A percentile compares a stretch with the other conserved stretches of the same genome.
Evolutionary conservation across 2,888 invertebrate species (phyloP).

Genomic region (Andrena dorsata): DNA sequence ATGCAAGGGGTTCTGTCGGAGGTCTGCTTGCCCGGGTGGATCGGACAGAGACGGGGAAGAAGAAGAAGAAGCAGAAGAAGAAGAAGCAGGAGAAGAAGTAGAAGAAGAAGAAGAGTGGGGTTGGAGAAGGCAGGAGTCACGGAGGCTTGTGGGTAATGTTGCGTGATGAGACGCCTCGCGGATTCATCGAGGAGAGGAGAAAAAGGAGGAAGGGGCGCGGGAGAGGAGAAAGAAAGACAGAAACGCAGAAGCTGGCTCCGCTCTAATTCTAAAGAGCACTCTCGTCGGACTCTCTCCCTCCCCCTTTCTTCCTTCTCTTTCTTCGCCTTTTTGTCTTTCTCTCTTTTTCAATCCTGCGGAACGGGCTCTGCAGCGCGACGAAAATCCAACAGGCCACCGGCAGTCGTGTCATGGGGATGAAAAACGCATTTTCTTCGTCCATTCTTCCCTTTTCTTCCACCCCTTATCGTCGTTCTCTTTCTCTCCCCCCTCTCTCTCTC

Average conservation of each 20-base stretch:
- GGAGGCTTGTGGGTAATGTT: slow-evolving; percentile 81
- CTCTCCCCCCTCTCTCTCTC: neutral
- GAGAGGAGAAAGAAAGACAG: slow-evolving; percentile 53
- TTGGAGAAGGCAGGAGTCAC: slow-evolving; percentile 62
- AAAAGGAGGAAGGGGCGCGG: slow-evolving; percentile 46
- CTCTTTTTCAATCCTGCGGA: slow-evolving; percentile 62
- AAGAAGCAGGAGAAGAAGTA: slow-evolving; percentile 53
- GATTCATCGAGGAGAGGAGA: slow-evolving; percentile 79
- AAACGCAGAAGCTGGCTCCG: slow-evolving; percentile 69
- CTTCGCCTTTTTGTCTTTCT: slow-evolving; percentile 66
- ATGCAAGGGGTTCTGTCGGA: slow-evolving; percentile 74
- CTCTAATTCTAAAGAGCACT: slow-evolving; percentile 82
- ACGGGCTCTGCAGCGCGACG: slow-evolving; percentile 67
- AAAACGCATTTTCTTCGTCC: slow-evolving; percentile 66
- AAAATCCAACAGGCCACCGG: slow-evolving; percentile 67
- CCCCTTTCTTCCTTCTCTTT: slow-evolving; percentile 49
- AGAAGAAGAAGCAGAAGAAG: slow-evolving; percentile 49
- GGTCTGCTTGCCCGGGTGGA: slow-evolving; percentile 54
- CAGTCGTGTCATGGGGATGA: slow-evolving; percentile 70
- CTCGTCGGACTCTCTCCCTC: slow-evolving; percentile 71
- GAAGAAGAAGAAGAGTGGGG: slow-evolving; percentile 36
- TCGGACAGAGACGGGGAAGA: slow-evolving; percentile 43
- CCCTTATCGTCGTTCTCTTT: slow-evolving; percentile 3
- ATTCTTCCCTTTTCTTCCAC: slow-evolving; percentile 28
- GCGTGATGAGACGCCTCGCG: slow-evolving; percentile 84